A percentile compares a stretch with the other conserved stretches of the same genome.
Conservation (phyloP, 2,797 vertebrate species). For the Sphaeramia orbicularis region DNA sequence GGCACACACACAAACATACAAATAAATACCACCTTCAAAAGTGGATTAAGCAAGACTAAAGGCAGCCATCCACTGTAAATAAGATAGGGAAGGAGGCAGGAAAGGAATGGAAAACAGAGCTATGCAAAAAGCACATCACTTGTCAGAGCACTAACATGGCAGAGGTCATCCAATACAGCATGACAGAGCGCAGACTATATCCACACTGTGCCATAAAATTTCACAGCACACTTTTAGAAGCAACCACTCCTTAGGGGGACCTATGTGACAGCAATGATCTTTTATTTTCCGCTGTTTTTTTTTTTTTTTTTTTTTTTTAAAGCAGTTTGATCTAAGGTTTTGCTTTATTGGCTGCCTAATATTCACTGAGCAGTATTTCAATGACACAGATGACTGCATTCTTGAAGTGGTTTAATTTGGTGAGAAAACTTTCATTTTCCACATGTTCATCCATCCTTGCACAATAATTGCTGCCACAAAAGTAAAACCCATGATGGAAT, state of each 20-base stretch:
- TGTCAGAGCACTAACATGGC: conserved; percentile 7
- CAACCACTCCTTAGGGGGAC: background rate
- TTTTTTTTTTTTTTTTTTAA: conserved; percentile 11
- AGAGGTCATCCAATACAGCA: conserved; percentile 3
- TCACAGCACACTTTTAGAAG: conserved; percentile 11
- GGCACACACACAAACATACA: background rate
- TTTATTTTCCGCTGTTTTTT: conserved; percentile 29
- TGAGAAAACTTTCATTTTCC: conserved; percentile 50
- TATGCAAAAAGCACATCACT: conserved; percentile 30
- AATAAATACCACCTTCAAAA: conserved; percentile 24
- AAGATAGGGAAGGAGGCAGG: conserved; percentile 19
- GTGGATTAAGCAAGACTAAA: conserved; percentile 48
- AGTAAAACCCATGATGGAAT: conserved; percentile 44
- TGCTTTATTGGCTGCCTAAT: conserved; percentile 42
- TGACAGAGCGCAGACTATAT: conserved; percentile 6
- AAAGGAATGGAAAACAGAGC: conserved; percentile 19
- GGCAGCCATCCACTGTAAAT: conserved; percentile 54
- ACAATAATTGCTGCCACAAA: conserved; percentile 47
- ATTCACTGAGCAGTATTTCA: conserved; percentile 52
- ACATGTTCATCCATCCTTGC: conserved; percentile 46
- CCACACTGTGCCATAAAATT: conserved; percentile 16
- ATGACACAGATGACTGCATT: conserved; percentile 56
- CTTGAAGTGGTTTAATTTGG: conserved; percentile 54
- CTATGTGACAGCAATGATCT: conserved; percentile 11
- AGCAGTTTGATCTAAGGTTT: conserved; percentile 29